Conservation (phyloP, 2,113 vertebrate genomes). For the Ageneiosus marmoratus region DNA sequence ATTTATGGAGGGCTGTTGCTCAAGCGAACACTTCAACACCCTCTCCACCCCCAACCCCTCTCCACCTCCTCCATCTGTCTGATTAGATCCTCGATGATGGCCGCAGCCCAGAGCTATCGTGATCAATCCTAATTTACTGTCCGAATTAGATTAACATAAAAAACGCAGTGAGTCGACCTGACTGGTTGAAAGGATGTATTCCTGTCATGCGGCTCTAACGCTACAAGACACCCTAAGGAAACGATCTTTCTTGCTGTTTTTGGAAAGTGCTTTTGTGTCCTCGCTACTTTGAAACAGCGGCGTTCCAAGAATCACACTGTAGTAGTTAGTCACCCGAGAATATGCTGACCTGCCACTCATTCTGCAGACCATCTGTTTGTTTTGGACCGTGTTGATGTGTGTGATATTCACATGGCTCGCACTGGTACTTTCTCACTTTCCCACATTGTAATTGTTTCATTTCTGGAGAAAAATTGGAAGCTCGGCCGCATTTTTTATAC, state of each 20-base stretch:
- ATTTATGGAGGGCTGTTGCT: slow-evolving; percentile 76
- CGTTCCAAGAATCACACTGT: slow-evolving; percentile 17
- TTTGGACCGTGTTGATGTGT: slow-evolving; percentile 35
- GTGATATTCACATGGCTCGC: slow-evolving; percentile 25
- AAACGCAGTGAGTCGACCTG: slow-evolving; percentile 67
- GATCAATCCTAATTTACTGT: slow-evolving; percentile 77
- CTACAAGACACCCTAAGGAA: background rate
- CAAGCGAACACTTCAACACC: slow-evolving; percentile 57
- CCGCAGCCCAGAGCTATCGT: slow-evolving; percentile 69
- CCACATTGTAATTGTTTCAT: slow-evolving; percentile 29
- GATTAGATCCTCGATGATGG: slow-evolving; percentile 74
- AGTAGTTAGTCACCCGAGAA: slow-evolving; percentile 34
- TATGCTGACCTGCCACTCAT: slow-evolving; percentile 33
- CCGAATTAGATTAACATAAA: slow-evolving; percentile 74
- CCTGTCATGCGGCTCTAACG: slow-evolving; percentile 46
- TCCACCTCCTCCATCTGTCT: slow-evolving; percentile 41
- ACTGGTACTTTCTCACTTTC: background rate
- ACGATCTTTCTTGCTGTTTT: slow-evolving; percentile 34
- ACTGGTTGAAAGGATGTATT: slow-evolving; percentile 65
- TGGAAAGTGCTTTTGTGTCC: background rate
- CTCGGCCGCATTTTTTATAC: background rate
- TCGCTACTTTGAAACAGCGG: background rate
- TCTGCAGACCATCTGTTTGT: slow-evolving; percentile 29
- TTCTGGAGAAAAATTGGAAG: slow-evolving; percentile 18
- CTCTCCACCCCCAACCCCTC: background rate